Percentiles rank a stretch among this genome's conserved stretches.
Conservation (phyloP, 35 echinoderm and acorn worm species). For the Apostichopus japonicus region DNA sequence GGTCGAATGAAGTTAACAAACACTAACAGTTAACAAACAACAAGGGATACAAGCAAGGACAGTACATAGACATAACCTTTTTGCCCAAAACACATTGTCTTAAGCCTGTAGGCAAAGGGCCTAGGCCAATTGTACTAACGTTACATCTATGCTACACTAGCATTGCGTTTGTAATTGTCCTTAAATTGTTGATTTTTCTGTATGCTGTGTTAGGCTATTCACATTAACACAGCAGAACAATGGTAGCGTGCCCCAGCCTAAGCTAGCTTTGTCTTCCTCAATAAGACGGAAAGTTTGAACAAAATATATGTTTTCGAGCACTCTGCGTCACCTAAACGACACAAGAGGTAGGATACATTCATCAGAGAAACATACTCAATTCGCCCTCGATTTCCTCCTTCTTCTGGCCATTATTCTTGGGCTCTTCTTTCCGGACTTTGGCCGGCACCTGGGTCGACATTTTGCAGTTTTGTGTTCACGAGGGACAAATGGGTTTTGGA, state of each 20-base stretch:
- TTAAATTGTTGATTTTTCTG: no score
- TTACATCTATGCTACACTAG: no score
- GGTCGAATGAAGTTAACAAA: no score
- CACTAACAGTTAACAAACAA: no score
- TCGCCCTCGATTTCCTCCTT: slow-evolving; percentile 70
- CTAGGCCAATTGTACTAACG: no score
- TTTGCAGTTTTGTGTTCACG: slow-evolving; percentile 84
- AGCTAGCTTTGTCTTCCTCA: slow-evolving; percentile 52
- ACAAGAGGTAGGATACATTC: background rate
- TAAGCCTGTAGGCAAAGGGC: no score
- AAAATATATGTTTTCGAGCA: slow-evolving; percentile 12
- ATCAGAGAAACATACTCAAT: slow-evolving; percentile 28
- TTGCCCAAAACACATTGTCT: no score
- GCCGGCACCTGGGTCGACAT: slow-evolving; percentile 94
- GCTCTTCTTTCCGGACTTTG: slow-evolving; percentile 98
- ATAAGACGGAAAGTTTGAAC: slow-evolving; percentile 24
- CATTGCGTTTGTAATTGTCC: no score
- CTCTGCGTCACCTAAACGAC: background rate
- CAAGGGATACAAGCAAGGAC: no score
- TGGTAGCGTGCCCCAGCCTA: slow-evolving; percentile 40
- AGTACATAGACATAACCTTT: no score
- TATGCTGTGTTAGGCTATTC: background rate
- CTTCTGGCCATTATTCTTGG: slow-evolving; percentile 96
- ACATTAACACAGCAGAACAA: background rate
- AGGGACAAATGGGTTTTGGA: slow-evolving; percentile 52